A percentile compares a stretch with the other conserved stretches of the same genome.
These are phyloP conservation scores for Sthenelais limicola DNA, from an alignment of 2,888 invertebrate genomes.

Conservation along the genomic window DNA sequence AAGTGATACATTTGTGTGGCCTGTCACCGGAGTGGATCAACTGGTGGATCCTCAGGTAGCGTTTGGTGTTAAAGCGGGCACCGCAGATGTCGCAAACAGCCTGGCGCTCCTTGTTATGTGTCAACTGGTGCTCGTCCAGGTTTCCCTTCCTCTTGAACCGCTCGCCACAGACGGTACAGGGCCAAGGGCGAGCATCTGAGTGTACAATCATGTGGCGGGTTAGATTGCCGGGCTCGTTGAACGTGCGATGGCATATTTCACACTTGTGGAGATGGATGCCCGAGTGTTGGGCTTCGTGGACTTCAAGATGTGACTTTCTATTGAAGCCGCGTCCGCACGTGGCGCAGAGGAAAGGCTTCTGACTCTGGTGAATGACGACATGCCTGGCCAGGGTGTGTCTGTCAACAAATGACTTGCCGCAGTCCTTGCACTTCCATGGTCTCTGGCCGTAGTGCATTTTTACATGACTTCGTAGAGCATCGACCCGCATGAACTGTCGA, in stretches of 20 bases:
- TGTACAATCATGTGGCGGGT: slow-evolving; percentile 22
- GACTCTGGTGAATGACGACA: slow-evolving; percentile 7
- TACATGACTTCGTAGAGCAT: slow-evolving; percentile 3
- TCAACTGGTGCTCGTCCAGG: slow-evolving; percentile 17
- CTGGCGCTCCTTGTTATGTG: slow-evolving; percentile 11
- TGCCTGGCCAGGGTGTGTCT: slow-evolving; percentile 16
- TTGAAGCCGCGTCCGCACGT: slow-evolving; percentile 25
- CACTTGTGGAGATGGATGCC: slow-evolving; percentile 9
- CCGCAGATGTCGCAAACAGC: slow-evolving; percentile 14
- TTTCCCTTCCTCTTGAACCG: slow-evolving; percentile 21
- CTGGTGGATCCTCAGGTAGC: slow-evolving; percentile 22
- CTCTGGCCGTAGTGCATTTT: slow-evolving; percentile 25
- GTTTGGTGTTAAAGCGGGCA: slow-evolving; percentile 25
- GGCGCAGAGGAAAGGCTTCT: slow-evolving; percentile 25
- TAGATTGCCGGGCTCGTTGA: slow-evolving; percentile 26
- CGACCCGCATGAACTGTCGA: slow-evolving; percentile 7
- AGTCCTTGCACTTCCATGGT: slow-evolving; percentile 13
- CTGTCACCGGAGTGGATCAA: slow-evolving; percentile 18
- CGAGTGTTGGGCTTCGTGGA: slow-evolving; percentile 24
- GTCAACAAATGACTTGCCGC: slow-evolving; percentile 10
- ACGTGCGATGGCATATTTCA: slow-evolving; percentile 18
- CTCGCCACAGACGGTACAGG: slow-evolving; percentile 18
- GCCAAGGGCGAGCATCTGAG: slow-evolving; percentile 18
- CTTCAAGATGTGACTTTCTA: slow-evolving; percentile 2
- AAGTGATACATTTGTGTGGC: slow-evolving; percentile 11